phyloP scores from a whole-genome alignment of 2,888 invertebrate species.

The Xanthia icteritia region DNA sequence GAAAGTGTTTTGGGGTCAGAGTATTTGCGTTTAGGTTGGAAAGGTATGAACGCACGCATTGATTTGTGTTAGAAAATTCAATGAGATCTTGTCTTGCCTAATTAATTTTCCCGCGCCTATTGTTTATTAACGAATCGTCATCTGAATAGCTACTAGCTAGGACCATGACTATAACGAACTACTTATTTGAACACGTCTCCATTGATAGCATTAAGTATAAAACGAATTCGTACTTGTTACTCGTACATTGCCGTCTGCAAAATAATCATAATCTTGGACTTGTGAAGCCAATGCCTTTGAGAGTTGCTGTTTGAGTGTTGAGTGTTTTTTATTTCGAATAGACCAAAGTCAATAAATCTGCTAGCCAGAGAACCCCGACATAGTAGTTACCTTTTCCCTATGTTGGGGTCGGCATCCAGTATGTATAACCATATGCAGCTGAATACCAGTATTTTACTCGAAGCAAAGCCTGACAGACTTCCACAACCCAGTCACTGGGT shows the following conservation, averaged over 20 bases:
- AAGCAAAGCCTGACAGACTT: neutral
- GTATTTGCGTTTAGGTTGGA: neutral
- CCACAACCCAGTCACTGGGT: too few species aligned
- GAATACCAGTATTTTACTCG: neutral
- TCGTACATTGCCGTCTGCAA: slow-evolving; percentile 7
- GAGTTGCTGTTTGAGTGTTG: too few species aligned
- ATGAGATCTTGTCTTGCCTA: neutral
- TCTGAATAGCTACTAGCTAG: neutral
- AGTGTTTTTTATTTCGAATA: too few species aligned
- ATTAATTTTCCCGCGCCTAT: neutral
- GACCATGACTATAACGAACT: slow-evolving; percentile 23
- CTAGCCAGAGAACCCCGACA: too few species aligned
- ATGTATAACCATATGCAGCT: neutral
- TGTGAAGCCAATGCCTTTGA: too few species aligned
- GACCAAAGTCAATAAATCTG: too few species aligned
- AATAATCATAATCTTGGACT: neutral
- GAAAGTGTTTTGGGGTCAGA: neutral
- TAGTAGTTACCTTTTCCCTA: too few species aligned
- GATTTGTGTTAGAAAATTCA: neutral
- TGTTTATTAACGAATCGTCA: neutral
- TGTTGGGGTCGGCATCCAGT: neutral
- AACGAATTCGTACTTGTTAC: neutral
- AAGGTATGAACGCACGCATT: neutral
- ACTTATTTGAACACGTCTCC: neutral
- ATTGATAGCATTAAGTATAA: neutral